Conservation (phyloP, 92 coral and sea anemone genomes). For the Palythoa grandis region DNA sequence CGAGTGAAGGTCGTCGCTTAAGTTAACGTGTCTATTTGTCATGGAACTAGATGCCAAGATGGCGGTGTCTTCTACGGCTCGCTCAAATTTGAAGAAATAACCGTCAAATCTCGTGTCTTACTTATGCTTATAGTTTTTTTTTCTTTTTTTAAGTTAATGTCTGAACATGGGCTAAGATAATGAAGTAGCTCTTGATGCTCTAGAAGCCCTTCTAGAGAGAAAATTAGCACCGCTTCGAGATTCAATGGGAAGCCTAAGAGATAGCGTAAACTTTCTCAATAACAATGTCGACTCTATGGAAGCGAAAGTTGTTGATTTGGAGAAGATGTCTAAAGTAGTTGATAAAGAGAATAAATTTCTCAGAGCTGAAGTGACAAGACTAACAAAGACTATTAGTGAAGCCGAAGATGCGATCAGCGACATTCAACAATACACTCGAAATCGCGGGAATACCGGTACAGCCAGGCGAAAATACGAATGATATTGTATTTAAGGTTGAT, state of each 20-base stretch:
- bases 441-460: neutral
- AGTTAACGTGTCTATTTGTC: too few relatives aligned
- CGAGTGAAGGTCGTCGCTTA: too few relatives aligned
- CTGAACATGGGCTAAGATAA: neutral
- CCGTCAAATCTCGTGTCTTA: neutral
- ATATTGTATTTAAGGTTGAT: neutral
- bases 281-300: neutral
- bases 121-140: neutral
- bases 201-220: neutral
- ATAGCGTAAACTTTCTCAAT: neutral
- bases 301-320: constrained; percentile 4
- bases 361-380: neutral
- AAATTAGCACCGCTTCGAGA: neutral
- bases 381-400: neutral
- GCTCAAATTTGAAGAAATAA: neutral
- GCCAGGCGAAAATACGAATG: neutral
- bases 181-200: neutral
- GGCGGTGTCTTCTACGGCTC: neutral
- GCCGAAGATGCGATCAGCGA: neutral
- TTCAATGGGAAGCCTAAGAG: neutral
- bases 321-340: neutral
- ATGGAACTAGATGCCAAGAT: neutral
- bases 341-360: neutral
- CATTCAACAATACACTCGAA: constrained; percentile 2
- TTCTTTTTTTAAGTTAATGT: too few relatives aligned